Conservation (phyloP, 2,113 vertebrate species). For the Hymenochirus boettgeri region DNA sequence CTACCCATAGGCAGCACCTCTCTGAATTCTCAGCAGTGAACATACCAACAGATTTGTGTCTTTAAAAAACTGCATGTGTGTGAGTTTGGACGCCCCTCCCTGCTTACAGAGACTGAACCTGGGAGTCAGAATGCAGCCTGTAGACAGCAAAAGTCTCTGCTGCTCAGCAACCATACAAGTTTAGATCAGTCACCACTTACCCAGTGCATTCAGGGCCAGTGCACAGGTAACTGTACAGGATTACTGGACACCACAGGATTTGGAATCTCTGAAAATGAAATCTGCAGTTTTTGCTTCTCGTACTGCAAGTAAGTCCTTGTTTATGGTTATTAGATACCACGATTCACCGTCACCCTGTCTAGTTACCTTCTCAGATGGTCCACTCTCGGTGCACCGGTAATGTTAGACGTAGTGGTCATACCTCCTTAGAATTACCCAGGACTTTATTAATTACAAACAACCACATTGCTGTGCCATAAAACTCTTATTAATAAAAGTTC, state of each 20-base stretch:
- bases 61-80: conserved; percentile 23
- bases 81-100: conserved; percentile 11
- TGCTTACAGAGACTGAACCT: conserved; percentile 25
- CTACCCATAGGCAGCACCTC: too few species aligned
- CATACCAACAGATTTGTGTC: not conserved
- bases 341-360: too few species aligned
- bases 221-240: too few species aligned
- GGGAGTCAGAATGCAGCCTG: conserved; percentile 17
- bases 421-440: too few species aligned
- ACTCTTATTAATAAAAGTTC: too few species aligned
- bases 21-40: not conserved
- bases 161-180: not conserved
- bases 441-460: too few species aligned
- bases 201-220: too few species aligned
- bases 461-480: too few species aligned
- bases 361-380: too few species aligned
- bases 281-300: conserved; percentile 20
- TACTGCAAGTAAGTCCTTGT: conserved; percentile 29
- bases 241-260: not conserved
- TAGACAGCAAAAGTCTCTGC: conserved; percentile 22
- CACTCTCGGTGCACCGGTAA: too few species aligned
- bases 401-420: too few species aligned
- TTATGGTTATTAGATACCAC: too few species aligned
- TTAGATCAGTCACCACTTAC: not conserved
- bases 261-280: conserved; percentile 19